Base-by-base conservation (phyloP, 2,888 invertebrate species). In the Neoascia interrupta region DNA sequence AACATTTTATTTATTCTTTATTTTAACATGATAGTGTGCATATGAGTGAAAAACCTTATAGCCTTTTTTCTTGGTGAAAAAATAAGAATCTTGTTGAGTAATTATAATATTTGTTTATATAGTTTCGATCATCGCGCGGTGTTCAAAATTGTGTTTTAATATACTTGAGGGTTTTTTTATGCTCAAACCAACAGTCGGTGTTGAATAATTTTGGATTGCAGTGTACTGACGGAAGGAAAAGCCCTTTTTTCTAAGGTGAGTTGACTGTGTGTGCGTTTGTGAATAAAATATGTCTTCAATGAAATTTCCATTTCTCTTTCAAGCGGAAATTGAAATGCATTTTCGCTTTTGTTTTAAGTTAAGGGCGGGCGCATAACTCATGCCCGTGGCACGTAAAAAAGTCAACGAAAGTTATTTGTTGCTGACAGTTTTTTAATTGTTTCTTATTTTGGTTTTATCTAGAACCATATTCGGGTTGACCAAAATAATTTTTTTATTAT, bases 361-460 rank as follows among this genome's bases (percentile, higher is more conserved):
- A n/a, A 10, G 15, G 28, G 49, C 8, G 2, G n/a, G 39, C 41
- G 11, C 41, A 63, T 53, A 56, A 63, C 28, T 60, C 45, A 58
- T 49, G 21, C 54, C 21, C 31, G 41, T 23, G 51, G 31, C 79
- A 79, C 73, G 79, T 79, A 73, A 41, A 61, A 51, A 37, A 51
- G 28, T 61, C 66, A 73, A 68, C 68, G 79, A 79, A 79, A 79
- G 79, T 73, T 79, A 68, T 61, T 56, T 28, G 43, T 43, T n/a
- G 47, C 34, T 54, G 72, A 43, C 37, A 54, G 36, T 41, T 60
- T 70, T 61, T 72, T 56, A 53, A 68, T 66, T 64, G 34, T 49
- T 49, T 75, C 15, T 45, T 47, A n/a, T n/a, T 69, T 63, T 16
- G 21, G 15, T 54, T 61, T 58, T 43, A 45, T 66, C 53, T 66